Base-by-base conservation (phyloP, 2,113 vertebrate species). In the Tenebrosternarchus preto region DNA sequence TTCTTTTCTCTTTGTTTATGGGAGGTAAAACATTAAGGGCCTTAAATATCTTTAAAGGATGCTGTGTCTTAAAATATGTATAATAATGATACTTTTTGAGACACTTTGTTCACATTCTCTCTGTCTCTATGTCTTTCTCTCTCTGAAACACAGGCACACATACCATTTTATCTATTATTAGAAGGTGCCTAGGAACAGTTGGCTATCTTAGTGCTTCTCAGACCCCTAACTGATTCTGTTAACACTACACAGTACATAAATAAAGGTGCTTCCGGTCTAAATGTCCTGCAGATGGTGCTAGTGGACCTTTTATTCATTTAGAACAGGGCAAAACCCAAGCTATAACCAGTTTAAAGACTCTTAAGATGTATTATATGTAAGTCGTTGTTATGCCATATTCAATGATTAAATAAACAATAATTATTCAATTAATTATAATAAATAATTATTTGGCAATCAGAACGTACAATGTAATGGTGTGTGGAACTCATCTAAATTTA, bases 231-330 rank as follows among this genome's bases (percentile, higher is more conserved):
- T n/a, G 4, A 9, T 3, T 43, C 39, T 43, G 6, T 8, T 43
- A 43, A 43, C 43, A 12, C 43, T 12, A 9, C 43, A 50, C 8
- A 50, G 9, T 46, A 9, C n/a, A n/a, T n/a, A n/a, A 43, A 43
- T 8, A 43, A 43, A 43, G 39, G 39, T 9, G 3, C 4, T 19
- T 2, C 16, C 31, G 17, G 66, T 55, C 17, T 27, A 4, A 25
- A 9, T 31, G 27, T 78, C 88, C 90, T 76, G 81, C 80, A 85
- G 89, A 76, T 84, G 88, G 88, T 70, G 85, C 86, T 83, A 85
- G 11, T 31, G 78, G 71, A 39, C 69, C 31, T 80, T 80, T 66
- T n/a, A 20, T 59, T 7, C 9, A 24, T 15, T 9, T 22, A 56
- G 20, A 56, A 1, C 1, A 24, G 3, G 17, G 19, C 8, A 36